phyloP scores from a whole-genome alignment of 2,888 invertebrate species.

The Tetranychus truncatus region DNA sequence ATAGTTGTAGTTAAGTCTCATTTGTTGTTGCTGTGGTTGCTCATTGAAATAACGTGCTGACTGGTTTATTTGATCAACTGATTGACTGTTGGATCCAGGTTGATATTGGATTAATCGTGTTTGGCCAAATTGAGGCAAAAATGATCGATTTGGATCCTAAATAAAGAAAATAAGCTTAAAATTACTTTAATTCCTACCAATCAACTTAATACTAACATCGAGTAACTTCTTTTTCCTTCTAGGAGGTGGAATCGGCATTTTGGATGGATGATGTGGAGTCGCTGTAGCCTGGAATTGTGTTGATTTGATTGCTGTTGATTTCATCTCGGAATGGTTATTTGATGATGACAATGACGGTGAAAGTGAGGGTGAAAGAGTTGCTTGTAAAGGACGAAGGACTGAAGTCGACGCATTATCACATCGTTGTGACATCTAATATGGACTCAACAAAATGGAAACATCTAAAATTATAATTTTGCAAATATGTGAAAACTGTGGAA shows the following conservation, averaged over 20 bases:
- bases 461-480: not conserved
- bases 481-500: too few relatives aligned
- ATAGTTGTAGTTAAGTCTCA: not conserved
- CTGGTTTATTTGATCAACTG: not conserved
- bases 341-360: not conserved
- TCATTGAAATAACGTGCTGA: not conserved
- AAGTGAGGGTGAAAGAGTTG: not conserved
- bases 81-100: not conserved
- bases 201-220: not conserved
- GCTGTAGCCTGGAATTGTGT: not conserved
- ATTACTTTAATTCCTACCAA: not conserved
- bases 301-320: not conserved
- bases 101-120: not conserved
- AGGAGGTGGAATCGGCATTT: conserved; percentile 42
- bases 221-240: conserved; percentile 36
- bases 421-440: not conserved
- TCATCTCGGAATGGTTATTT: not conserved
- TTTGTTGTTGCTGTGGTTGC: not conserved
- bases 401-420: not conserved
- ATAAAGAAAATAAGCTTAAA: not conserved
- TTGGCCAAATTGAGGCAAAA: not conserved
- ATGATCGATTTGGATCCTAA: not conserved
- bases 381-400: not conserved
- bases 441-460: not conserved
- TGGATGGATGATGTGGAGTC: conserved; percentile 23